These are phyloP conservation scores for Boloria euphrosyne DNA, from an alignment of 2,888 invertebrate species.

Conservation along the genomic window DNA sequence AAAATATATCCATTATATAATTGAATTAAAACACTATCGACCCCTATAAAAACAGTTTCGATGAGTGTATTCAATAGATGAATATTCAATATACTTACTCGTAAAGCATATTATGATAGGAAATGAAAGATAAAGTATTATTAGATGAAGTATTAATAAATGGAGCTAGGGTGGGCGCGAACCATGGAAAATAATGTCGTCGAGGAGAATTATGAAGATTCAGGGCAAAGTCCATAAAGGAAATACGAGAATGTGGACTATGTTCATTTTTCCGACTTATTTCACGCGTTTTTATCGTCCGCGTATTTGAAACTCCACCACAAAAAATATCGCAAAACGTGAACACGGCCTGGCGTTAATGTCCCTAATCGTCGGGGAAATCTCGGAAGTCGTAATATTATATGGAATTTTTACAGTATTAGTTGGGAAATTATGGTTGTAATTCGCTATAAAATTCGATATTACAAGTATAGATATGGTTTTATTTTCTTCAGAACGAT, in stretches of 20 bases:
- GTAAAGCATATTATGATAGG: constrained; percentile 3
- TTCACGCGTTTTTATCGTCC: constrained; percentile 59
- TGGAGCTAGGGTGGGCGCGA: constrained; percentile 55
- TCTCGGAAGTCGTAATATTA: constrained; percentile 29
- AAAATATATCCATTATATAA: too few species aligned
- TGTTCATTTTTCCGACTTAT: constrained; percentile 74
- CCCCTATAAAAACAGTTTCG: constrained; percentile 2
- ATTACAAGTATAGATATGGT: background rate
- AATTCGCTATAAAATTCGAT: background rate
- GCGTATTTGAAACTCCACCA: constrained; percentile 45
- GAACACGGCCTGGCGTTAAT: constrained; percentile 41
- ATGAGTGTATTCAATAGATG: background rate
- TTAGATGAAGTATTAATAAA: constrained; percentile 28
- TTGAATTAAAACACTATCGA: background rate
- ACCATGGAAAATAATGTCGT: constrained; percentile 68
- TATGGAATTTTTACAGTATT: constrained; percentile 3
- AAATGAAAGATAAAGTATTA: constrained; percentile 49
- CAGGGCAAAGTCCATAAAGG: constrained; percentile 43
- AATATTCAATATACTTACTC: background rate
- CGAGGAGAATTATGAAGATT: constrained; percentile 61
- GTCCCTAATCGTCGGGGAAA: constrained; percentile 38
- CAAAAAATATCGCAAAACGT: constrained; percentile 54
- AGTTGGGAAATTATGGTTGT: constrained; percentile 1
- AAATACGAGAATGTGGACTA: constrained; percentile 58
- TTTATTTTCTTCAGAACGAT: too few species aligned